Base-by-base conservation (phyloP, 35 echinoderm and acorn worm species). In the Patiria miniata region DNA sequence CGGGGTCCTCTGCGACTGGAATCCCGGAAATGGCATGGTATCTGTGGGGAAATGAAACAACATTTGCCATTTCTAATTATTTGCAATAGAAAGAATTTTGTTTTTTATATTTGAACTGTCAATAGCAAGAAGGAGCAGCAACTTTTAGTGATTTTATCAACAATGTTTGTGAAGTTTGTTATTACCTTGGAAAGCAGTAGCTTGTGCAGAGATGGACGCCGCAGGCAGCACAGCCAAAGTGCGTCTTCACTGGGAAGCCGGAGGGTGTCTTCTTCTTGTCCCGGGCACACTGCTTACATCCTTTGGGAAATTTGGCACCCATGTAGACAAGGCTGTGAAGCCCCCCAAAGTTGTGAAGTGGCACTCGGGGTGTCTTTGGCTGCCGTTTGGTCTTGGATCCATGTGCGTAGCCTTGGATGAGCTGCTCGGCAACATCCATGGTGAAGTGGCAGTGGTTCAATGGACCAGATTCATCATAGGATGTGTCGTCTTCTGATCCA, bases 151-250 rank as follows among this genome's bases (percentile, higher is more conserved):
- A 47, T 47, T 47, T 12, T 47, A n/a, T 47, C 42, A 47, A 47
- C 42, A 47, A 47, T 47, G 42, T 47, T 47, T 12, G 42, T 6
- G 42, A 47, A 12, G 42, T n/a, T n/a, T n/a, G n/a, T 47, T 47
- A 47, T 47, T 47, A 47, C 42, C 42, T 47, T 47, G 42, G 44
- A 32, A 87, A 87, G 76, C 85, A 87, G 2, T 16, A 14, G 36
- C 65, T 47, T 39, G 77, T 78, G 21, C 85, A 87, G 5, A 87
- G 47, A 37, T 78, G 22, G 23, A 87, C 85, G 15, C 52, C 23
- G 32, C 85, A 87, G n/a, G 68, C 68, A 19, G 32, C n/a, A 34
- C 85, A 78, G 8, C 53, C 53, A 58, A 19, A 30, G 37, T 39
- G 38, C 17, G 85, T 50, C 85, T 52, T 79, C 7, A 78, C 33